A percentile compares a stretch with the other conserved stretches of the same genome.
phyloP scores from a whole-genome alignment of 1,140 invertebrate species.

The Copidosoma floridanum region DNA sequence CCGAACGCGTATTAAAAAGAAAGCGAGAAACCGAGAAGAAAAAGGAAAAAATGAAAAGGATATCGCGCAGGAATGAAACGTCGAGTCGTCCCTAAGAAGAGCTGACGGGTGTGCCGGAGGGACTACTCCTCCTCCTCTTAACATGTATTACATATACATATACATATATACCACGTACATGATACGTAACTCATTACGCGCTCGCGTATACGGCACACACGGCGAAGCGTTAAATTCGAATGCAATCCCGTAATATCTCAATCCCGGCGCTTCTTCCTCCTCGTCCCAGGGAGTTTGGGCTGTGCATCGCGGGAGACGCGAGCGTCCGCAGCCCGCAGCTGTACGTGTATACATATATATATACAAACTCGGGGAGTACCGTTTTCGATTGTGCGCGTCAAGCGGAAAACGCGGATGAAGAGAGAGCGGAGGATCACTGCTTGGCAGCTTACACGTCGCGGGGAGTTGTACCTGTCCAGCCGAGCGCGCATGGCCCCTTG shows the following conservation, averaged over 20 bases:
- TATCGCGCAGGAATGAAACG: neutral
- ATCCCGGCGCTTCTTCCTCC: slow-evolving; percentile 12
- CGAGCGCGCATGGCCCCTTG: too few relatives aligned
- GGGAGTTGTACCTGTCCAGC: too few relatives aligned
- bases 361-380: slow-evolving; percentile 15
- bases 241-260: slow-evolving; percentile 26
- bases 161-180: too few relatives aligned
- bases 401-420: slow-evolving; percentile 6
- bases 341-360: too few relatives aligned
- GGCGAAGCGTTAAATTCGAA: slow-evolving; percentile 6
- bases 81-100: too few relatives aligned
- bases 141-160: neutral
- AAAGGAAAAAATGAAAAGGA: neutral
- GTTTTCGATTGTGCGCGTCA: slow-evolving; percentile 24
- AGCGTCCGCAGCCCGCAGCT: neutral
- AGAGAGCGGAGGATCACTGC: slow-evolving; percentile 13
- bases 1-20: neutral
- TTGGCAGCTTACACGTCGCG: too few relatives aligned
- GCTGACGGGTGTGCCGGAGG: too few relatives aligned
- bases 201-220: too few relatives aligned
- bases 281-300: too few relatives aligned
- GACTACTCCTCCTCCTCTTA: neutral
- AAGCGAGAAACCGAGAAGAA: neutral
- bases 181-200: too few relatives aligned
- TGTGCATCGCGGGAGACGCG: neutral